phyloP scores from a whole-genome alignment of 2,797 vertebrate species.

The Linurgus olivaceus region DNA sequence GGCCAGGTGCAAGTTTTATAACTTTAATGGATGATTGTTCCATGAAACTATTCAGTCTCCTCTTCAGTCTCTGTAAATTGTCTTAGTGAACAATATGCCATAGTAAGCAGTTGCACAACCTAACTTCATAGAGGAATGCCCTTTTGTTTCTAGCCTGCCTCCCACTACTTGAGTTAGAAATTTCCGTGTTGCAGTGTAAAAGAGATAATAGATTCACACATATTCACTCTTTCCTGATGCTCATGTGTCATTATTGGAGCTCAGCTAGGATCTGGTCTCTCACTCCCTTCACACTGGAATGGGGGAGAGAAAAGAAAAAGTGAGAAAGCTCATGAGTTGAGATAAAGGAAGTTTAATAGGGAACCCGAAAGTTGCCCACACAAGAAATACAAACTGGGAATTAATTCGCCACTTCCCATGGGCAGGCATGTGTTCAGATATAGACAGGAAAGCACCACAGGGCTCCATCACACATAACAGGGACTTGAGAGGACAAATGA shows the following conservation, averaged over 20 bases:
- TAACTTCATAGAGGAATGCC: accelerated
- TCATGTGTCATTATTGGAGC: neutral
- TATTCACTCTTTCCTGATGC: neutral
- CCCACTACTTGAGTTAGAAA: neutral
- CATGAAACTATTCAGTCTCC: neutral
- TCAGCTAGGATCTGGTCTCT: neutral
- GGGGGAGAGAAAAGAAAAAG: neutral
- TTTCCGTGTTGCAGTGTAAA: neutral
- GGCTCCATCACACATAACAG: accelerated
- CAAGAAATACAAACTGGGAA: neutral
- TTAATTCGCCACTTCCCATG: neutral
- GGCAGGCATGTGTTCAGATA: neutral
- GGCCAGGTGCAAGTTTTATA: neutral
- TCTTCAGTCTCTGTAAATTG: neutral
- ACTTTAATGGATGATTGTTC: neutral
- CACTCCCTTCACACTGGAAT: neutral
- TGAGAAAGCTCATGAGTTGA: neutral
- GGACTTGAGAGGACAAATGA: accelerated
- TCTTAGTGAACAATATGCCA: neutral
- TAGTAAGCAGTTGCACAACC: neutral
- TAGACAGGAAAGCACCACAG: neutral
- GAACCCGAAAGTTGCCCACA: neutral
- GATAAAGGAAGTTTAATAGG: neutral
- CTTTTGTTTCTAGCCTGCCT: neutral
- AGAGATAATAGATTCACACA: neutral